These are phyloP conservation scores for Pocota personata DNA, from an alignment of 2,888 invertebrate genomes.

Conservation along the genomic window DNA sequence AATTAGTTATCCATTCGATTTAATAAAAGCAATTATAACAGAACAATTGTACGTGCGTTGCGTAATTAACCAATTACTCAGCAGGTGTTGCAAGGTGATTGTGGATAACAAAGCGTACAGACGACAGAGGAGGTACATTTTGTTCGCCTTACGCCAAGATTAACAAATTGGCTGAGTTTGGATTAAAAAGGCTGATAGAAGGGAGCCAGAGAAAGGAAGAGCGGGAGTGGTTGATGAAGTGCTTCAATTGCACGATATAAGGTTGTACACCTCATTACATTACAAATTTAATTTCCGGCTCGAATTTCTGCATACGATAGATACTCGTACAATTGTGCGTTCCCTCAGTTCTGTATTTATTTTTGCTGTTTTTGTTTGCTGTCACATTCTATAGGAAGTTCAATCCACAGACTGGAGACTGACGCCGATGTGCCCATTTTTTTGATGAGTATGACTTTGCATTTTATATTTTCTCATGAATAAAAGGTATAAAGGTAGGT, in stretches of 20 bases:
- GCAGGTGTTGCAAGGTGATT: constrained; percentile 61
- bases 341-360: neutral
- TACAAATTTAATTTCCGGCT: constrained; percentile 67
- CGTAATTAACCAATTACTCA: constrained; percentile 72
- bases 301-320: constrained; percentile 30
- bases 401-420: constrained; percentile 10
- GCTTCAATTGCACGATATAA: constrained; percentile 46
- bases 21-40: constrained; percentile 73
- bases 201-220: neutral
- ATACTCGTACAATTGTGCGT: neutral
- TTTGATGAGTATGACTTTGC: constrained; percentile 22
- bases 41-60: constrained; percentile 72
- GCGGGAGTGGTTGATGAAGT: constrained; percentile 49
- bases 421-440: constrained; percentile 38
- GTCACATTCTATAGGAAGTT: neutral
- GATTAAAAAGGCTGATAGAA: constrained; percentile 15
- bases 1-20: constrained; percentile 58
- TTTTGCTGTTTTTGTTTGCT: neutral
- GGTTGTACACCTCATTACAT: constrained; percentile 35
- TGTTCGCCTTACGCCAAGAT: constrained; percentile 52
- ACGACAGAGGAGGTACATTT: constrained; percentile 4
- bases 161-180: constrained; percentile 43
- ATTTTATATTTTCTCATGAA: neutral
- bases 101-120: constrained; percentile 32
- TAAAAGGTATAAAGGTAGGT: neutral